Conservation (phyloP, 2,888 invertebrate genomes). For the Alloscopus bannaensis region DNA sequence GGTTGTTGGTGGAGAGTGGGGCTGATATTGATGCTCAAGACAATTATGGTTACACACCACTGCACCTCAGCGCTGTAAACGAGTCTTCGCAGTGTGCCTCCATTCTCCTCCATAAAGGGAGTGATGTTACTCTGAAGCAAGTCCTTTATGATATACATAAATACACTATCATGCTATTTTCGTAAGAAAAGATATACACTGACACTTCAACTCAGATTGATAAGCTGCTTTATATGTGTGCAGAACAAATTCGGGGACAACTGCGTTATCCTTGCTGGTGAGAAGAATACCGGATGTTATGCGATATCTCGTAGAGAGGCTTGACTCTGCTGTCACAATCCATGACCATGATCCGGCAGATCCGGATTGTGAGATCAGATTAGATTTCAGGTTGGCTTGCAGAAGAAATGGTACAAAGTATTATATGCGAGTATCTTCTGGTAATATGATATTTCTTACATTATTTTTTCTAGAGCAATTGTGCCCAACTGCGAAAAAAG, state of each 20-base stretch:
- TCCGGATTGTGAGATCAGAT: slow-evolving; percentile 87
- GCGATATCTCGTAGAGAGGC: slow-evolving; percentile 87
- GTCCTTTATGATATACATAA: slow-evolving; percentile 9
- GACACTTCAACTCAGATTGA: background rate
- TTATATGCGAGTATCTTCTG: too few relatives aligned
- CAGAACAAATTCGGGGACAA: slow-evolving; percentile 90
- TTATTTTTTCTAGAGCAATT: slow-evolving; percentile 53
- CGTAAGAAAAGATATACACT: background rate
- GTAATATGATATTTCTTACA: too few relatives aligned
- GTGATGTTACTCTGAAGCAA: slow-evolving; percentile 86
- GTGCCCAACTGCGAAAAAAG: slow-evolving; percentile 66
- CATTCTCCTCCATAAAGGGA: slow-evolving; percentile 88
- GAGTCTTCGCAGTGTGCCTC: slow-evolving; percentile 86
- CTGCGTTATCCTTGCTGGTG: slow-evolving; percentile 89
- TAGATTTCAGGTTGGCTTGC: slow-evolving; percentile 77
- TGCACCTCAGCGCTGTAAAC: slow-evolving; percentile 74
- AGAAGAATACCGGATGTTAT: slow-evolving; percentile 91
- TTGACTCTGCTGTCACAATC: slow-evolving; percentile 85
- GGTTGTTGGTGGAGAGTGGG: slow-evolving; percentile 77
- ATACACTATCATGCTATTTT: background rate
- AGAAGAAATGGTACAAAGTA: too few relatives aligned
- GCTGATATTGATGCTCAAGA: slow-evolving; percentile 79
- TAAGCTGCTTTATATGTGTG: slow-evolving; percentile 1
- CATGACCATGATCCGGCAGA: slow-evolving; percentile 91
- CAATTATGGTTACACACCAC: slow-evolving; percentile 80